Percentiles rank a stretch among this genome's conserved stretches.
Evolutionary conservation across 1,140 invertebrate genomes (phyloP).

Genomic region (Microplitis demolitor): DNA sequence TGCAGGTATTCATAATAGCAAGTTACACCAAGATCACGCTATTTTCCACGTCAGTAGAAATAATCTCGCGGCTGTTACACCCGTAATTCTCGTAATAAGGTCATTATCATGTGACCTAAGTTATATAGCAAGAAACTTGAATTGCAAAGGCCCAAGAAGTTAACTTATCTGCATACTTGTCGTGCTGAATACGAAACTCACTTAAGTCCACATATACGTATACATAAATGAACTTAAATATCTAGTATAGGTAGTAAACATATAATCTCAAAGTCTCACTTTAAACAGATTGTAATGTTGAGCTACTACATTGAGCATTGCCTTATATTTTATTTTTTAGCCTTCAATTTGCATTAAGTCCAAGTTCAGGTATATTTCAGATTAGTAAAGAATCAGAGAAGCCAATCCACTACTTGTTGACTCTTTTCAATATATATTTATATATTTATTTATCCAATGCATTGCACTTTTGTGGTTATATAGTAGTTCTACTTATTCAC

Average conservation of each 20-base stretch:
- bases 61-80: slow-evolving; percentile 27
- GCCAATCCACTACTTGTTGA: neutral
- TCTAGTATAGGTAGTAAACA: neutral
- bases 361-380: no score
- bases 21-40: neutral
- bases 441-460: no score
- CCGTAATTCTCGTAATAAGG: slow-evolving; percentile 41
- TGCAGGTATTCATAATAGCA: slow-evolving; percentile 1
- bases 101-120: slow-evolving; percentile 41
- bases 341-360: slow-evolving; percentile 54
- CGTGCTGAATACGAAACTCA: slow-evolving; percentile 8
- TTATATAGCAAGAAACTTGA: slow-evolving; percentile 7
- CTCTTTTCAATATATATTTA: neutral
- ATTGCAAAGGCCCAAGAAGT: slow-evolving; percentile 5
- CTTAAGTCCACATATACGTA: slow-evolving; percentile 7
- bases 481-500: no score
- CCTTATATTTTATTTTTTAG: slow-evolving; percentile 35
- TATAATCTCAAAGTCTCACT: slow-evolving; percentile 20
- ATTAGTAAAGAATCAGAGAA: no score
- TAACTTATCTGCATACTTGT: slow-evolving; percentile 18
- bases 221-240: slow-evolving; percentile 13
- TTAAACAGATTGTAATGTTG: slow-evolving; percentile 48
- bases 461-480: no score
- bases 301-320: slow-evolving; percentile 25
- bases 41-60: slow-evolving; percentile 25